A percentile compares a stretch with the other conserved stretches of the same genome.
Conservation (phyloP, 2,113 vertebrate species). For the Bubo bubo region DNA sequence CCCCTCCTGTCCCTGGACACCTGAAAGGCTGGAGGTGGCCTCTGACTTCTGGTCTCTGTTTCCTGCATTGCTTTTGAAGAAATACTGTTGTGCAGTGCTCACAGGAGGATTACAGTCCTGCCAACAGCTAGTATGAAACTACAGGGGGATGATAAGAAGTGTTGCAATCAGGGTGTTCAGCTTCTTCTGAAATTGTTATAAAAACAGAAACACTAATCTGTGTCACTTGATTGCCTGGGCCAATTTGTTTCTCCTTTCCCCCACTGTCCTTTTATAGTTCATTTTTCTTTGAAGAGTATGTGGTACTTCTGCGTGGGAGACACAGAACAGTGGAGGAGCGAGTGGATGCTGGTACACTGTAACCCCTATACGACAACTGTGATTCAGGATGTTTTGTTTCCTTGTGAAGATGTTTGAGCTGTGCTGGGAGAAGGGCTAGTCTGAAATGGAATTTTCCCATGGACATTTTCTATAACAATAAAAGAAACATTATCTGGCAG, state of each 20-base stretch:
- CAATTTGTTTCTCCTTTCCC: not conserved
- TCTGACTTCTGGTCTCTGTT: not conserved
- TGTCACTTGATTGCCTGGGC: not conserved
- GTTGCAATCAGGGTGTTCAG: not conserved
- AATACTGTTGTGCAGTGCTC: not conserved
- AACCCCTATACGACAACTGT: not conserved
- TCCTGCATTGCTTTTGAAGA: not conserved
- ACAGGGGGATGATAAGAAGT: not conserved
- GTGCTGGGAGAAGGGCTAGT: not conserved
- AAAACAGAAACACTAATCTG: not conserved
- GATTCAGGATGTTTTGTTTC: not conserved
- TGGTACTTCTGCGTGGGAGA: not conserved
- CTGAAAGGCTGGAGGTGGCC: not conserved
- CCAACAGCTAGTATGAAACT: not conserved
- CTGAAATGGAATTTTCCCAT: not conserved
- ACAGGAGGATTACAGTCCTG: not conserved
- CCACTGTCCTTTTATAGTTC: not conserved
- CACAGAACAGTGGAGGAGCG: not conserved
- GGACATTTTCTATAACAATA: not conserved
- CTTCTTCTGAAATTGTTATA: not conserved
- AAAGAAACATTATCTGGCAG: not conserved
- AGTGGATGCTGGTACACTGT: not conserved
- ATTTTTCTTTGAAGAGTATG: not conserved
- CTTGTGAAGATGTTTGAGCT: not conserved
- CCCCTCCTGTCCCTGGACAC: not conserved